Conservation (phyloP, 2,888 invertebrate genomes). For the Scaptomyza cyrtandrae region DNA sequence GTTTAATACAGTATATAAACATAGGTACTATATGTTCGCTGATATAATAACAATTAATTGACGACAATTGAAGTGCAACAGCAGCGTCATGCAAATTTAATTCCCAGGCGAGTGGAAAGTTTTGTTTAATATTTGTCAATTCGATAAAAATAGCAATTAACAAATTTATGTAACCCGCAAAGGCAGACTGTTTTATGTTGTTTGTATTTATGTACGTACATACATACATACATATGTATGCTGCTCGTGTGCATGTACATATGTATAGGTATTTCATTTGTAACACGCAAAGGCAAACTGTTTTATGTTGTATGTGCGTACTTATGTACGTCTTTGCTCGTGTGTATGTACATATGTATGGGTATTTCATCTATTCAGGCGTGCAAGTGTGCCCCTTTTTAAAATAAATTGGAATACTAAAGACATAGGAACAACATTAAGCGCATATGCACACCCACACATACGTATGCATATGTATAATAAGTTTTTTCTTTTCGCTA, state of each 20-base stretch:
- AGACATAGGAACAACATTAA: not conserved
- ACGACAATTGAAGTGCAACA: constrained; percentile 69
- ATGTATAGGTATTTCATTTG: constrained; percentile 26
- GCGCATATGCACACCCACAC: not conserved
- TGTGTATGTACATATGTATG: too few species aligned
- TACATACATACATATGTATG: not conserved
- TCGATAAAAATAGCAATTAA: constrained; percentile 73
- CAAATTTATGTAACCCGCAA: constrained; percentile 71
- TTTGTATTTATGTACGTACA: constrained; percentile 1
- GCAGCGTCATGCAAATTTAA: constrained; percentile 49
- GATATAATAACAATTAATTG: constrained; percentile 67
- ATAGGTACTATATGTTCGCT: constrained; percentile 23
- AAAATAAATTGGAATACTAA: constrained; percentile 43
- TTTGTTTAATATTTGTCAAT: constrained; percentile 52
- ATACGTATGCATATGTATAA: too few species aligned
- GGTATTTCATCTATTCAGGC: too few species aligned
- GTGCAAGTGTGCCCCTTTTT: constrained; percentile 40
- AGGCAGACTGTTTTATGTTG: constrained; percentile 23
- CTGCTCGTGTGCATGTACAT: too few species aligned
- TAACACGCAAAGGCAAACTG: constrained; percentile 46
- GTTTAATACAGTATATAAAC: constrained; percentile 5
- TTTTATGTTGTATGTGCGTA: constrained; percentile 14
- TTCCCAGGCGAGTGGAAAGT: constrained; percentile 71
- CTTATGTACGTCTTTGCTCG: constrained; percentile 1
- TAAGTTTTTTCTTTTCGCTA: constrained; percentile 16